Conservation (phyloP, 1,140 invertebrate species). For the Plodia interpunctella region DNA sequence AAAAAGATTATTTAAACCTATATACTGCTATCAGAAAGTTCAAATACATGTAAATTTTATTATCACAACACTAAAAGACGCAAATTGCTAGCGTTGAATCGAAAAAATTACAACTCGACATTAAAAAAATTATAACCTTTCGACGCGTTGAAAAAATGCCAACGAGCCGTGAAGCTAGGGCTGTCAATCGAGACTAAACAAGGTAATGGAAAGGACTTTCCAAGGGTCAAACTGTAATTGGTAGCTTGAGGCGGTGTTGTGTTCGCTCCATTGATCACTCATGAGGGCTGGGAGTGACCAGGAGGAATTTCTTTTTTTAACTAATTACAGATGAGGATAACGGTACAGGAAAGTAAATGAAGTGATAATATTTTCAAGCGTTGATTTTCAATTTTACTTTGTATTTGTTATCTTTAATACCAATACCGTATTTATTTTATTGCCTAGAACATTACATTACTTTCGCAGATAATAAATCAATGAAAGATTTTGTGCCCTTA, state of each 20-base stretch:
- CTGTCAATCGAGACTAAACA: constrained; percentile 23
- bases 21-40: no score
- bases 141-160: constrained; percentile 7
- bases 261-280: constrained; percentile 28
- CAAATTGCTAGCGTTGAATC: neutral
- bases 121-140: neutral
- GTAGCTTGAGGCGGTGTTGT: constrained; percentile 25
- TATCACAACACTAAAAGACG: neutral
- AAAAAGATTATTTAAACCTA: no score
- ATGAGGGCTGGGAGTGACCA: neutral
- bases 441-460: no score
- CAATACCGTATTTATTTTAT: no score
- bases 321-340: neutral
- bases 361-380: no score
- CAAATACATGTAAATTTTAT: no score
- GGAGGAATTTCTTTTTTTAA: constrained; percentile 2
- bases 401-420: no score
- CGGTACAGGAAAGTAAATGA: neutral
- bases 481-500: no score
- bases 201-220: constrained; percentile 38
- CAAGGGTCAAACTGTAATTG: constrained; percentile 35
- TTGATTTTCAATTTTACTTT: no score
- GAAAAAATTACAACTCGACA: neutral
- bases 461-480: no score
- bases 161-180: constrained; percentile 19